These are phyloP conservation scores for Columba guinea DNA, from an alignment of 2,797 vertebrate genomes.

Conservation along the genomic window DNA sequence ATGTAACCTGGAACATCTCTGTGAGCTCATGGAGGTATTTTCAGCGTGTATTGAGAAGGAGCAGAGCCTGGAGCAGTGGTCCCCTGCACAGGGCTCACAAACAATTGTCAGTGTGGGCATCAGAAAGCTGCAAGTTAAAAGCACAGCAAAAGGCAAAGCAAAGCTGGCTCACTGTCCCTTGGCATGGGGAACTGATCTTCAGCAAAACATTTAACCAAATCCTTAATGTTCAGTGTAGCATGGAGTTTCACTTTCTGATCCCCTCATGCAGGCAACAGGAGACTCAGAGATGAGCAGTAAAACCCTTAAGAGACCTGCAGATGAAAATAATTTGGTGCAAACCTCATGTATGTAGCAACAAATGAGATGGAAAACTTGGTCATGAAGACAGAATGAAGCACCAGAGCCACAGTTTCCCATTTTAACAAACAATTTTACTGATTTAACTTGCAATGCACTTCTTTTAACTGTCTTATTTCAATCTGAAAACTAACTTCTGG, in stretches of 20 bases:
- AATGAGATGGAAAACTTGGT: neutral
- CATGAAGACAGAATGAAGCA: neutral
- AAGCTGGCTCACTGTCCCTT: neutral
- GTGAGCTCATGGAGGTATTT: neutral
- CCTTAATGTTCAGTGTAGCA: neutral
- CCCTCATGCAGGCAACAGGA: neutral
- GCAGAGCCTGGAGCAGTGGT: neutral
- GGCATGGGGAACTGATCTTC: accelerated
- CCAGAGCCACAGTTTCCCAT: neutral
- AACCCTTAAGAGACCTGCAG: neutral
- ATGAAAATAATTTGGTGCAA: neutral
- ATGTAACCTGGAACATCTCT: constrained; percentile 43
- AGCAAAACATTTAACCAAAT: neutral
- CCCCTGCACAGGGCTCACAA: neutral
- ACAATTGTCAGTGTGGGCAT: neutral
- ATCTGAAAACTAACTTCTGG: neutral
- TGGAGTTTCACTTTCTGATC: neutral
- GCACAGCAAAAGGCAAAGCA: neutral
- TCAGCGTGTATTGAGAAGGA: neutral
- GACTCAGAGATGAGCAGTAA: neutral
- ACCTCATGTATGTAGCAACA: accelerated
- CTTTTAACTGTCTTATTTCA: neutral
- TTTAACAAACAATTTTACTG: neutral
- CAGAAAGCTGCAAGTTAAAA: neutral
- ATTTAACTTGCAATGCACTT: neutral